Percentiles rank a stretch among this genome's conserved stretches.
phyloP scores from a whole-genome alignment of 2,113 vertebrate genomes.

The Cochlearius cochlearius region DNA sequence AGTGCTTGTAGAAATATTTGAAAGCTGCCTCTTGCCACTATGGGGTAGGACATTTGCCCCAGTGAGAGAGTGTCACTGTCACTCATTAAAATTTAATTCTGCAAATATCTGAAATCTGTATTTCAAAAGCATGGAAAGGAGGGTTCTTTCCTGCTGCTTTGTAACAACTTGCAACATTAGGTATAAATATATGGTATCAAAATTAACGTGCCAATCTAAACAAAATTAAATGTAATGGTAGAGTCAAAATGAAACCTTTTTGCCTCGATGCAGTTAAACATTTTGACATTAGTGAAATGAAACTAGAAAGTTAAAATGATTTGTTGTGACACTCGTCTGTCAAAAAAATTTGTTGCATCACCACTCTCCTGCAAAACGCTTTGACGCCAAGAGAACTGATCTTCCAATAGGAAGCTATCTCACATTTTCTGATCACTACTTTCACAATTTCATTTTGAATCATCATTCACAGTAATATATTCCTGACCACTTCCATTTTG shows the following conservation, averaged over 20 bases:
- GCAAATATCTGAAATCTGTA: neutral
- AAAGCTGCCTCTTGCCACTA: neutral
- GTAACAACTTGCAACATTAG: constrained; percentile 12
- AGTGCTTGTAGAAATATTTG: neutral
- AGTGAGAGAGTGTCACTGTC: neutral
- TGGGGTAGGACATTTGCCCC: neutral
- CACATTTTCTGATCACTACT: neutral
- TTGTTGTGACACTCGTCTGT: constrained; percentile 27
- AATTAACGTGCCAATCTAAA: constrained; percentile 57
- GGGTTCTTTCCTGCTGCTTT: neutral
- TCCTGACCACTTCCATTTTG: neutral
- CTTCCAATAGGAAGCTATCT: neutral
- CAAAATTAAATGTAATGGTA: constrained; percentile 34
- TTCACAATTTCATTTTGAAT: neutral
- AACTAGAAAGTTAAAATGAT: constrained; percentile 26
- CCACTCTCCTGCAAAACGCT: neutral
- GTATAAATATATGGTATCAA: constrained; percentile 40
- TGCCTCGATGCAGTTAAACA: constrained; percentile 41
- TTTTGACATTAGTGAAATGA: constrained; percentile 38
- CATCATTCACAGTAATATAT: neutral
- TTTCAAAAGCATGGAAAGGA: neutral
- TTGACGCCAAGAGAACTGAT: neutral
- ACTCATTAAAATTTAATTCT: neutral
- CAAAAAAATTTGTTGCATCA: constrained; percentile 3
- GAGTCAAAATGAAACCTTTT: constrained; percentile 36